A percentile compares a stretch with the other conserved stretches of the same genome.
Conservation (phyloP, 2,888 invertebrate species). For the Carabus problematicus region DNA sequence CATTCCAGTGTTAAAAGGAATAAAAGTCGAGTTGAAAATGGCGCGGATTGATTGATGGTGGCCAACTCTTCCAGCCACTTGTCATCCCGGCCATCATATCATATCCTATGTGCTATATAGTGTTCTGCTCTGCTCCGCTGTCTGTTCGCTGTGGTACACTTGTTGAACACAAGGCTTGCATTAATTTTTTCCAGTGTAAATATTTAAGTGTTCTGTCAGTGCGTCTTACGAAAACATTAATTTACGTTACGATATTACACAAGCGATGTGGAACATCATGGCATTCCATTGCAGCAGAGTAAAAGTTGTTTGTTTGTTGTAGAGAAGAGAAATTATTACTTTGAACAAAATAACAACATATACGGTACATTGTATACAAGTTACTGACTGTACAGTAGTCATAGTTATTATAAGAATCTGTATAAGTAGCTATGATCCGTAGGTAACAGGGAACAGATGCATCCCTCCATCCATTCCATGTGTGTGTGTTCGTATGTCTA, state of each 20-base stretch:
- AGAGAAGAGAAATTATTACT: slow-evolving; percentile 7
- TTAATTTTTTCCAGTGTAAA: slow-evolving; percentile 43
- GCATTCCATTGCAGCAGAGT: slow-evolving; percentile 7
- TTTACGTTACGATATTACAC: slow-evolving; percentile 21
- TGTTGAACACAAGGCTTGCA: slow-evolving; percentile 40
- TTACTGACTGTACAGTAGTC: no score
- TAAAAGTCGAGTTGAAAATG: slow-evolving; percentile 39
- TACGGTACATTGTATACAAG: no score
- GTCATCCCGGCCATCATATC: slow-evolving; percentile 39
- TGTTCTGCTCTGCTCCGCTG: neutral
- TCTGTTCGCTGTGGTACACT: slow-evolving; percentile 22
- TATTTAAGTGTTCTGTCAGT: slow-evolving; percentile 41
- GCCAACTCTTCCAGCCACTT: slow-evolving; percentile 38
- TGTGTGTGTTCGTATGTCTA: neutral
- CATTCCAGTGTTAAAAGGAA: slow-evolving; percentile 34
- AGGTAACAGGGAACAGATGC: neutral
- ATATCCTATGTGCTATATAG: slow-evolving; percentile 2
- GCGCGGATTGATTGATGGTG: slow-evolving; percentile 41
- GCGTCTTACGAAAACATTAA: slow-evolving; percentile 39
- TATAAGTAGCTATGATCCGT: no score
- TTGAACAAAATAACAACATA: neutral
- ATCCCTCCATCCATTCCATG: neutral
- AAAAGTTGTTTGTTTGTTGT: slow-evolving; percentile 9
- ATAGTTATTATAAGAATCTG: no score
- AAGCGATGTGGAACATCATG: slow-evolving; percentile 1